Percentiles rank a stretch among this genome's conserved stretches.
Conservation (phyloP, 2,888 invertebrate genomes). For the Lampropteryx suffumata region DNA sequence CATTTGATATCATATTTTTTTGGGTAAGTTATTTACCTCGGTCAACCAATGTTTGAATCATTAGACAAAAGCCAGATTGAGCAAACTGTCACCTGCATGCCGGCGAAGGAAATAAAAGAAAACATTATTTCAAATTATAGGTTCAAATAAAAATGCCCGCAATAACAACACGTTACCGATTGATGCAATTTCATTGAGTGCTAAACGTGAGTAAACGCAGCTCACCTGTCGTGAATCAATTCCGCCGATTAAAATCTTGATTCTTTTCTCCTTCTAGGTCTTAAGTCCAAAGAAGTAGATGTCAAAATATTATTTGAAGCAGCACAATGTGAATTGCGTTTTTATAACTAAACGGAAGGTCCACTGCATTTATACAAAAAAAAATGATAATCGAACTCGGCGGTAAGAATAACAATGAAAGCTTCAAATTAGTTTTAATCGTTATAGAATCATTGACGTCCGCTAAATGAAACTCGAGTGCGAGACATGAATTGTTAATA, state of each 20-base stretch:
- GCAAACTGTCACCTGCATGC: conserved; percentile 59
- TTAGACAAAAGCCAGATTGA: conserved; percentile 42
- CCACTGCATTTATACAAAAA: conserved; percentile 57
- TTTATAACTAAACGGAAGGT: conserved; percentile 59
- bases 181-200: conserved; percentile 78
- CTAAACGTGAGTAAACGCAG: conserved; percentile 76
- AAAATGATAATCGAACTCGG: conserved; percentile 65
- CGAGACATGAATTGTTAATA: conserved; percentile 70
- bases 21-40: too few relatives aligned
- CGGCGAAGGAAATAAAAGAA: conserved; percentile 54
- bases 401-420: conserved; percentile 74
- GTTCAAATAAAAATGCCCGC: conserved; percentile 72
- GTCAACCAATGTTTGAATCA: conserved; percentile 25
- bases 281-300: conserved; percentile 49
- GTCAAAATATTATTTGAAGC: conserved; percentile 44
- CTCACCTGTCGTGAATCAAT: conserved; percentile 59
- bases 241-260: conserved; percentile 47
- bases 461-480: conserved; percentile 57
- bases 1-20: too few relatives aligned
- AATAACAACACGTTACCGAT: conserved; percentile 73
- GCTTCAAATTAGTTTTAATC: conserved; percentile 74
- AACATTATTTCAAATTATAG: conserved; percentile 64
- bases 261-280: conserved; percentile 38
- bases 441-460: conserved; percentile 76
- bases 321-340: conserved; percentile 39